Evolutionary conservation across 1,140 invertebrate genomes (phyloP), one percentile per base, ranked within the genome.

Genomic region (Ceratina calcarata): DNA sequence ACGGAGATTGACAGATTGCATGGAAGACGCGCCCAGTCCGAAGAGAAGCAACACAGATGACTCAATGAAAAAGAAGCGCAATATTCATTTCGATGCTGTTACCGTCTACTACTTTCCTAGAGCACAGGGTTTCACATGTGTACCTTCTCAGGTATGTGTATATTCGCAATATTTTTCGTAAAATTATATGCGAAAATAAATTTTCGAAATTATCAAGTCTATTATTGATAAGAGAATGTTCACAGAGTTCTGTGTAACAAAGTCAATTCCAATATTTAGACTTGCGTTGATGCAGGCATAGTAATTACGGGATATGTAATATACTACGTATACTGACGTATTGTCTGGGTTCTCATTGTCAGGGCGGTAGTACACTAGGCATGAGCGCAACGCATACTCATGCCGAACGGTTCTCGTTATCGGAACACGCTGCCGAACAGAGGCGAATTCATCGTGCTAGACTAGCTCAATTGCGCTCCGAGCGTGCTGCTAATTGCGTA

Each of bases 61-160:
- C 15, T 86, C 92, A 4, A 83, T 90, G 27, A 96, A 96, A 90
- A 95, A 95, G 90, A 97, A 96, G 89, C 95, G 95, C 80, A 95
- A 94, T 55, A 97, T 99, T 78, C 95, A 96, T 67, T 99, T 99
- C 92, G 96, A 98, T 86, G 96, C 95, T 84, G 98, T 99, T 0
- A 98, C 97, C 32, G 98, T 99, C 1, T 99, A 96, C 92, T 99
- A 99, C 93, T 99, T 99, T 92, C 97, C 97, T 0, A 93, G 98
- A 89, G 95, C 97, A 61, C 98, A 99, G 94, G 98, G 98, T n/a
- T 99, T 99, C 92, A 97, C 97, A 18, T 99, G 98, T 94, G 98
- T 99, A 69, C 98, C 98, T 71, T 99, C 98, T 68, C 97, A 98
- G 93, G 94, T 95, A 89, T 0, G 20, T 60, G 37, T 45, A 57